Evolutionary conservation across 2,797 vertebrate species (phyloP).

Genomic region (Crocodylus rhombifer): DNA sequence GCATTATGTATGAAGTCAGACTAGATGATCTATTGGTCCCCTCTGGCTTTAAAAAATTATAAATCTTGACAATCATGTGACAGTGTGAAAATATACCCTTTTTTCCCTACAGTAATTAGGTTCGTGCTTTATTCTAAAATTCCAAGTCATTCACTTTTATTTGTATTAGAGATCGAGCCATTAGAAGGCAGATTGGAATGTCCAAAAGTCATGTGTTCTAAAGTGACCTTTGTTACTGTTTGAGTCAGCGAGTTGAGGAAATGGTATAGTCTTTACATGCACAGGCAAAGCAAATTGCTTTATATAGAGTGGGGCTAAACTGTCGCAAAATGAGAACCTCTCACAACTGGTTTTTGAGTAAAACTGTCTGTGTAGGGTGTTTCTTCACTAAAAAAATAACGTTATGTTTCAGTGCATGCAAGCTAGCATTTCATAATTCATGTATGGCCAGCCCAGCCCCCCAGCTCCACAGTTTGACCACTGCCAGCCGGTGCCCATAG

Average conservation of each 20-base stretch:
- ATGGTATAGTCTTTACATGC: neutral
- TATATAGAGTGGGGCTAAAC: neutral
- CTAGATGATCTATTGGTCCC: neutral
- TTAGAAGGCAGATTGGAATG: neutral
- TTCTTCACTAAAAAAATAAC: neutral
- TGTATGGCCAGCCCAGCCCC: no score
- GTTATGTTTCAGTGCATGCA: neutral
- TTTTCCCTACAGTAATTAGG: neutral
- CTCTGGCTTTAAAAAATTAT: neutral
- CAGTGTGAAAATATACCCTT: neutral
- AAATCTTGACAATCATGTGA: neutral
- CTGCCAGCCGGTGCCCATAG: no score
- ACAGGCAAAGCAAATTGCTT: neutral
- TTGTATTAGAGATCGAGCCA: neutral
- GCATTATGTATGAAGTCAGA: neutral
- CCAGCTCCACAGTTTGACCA: no score
- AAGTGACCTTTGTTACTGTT: neutral
- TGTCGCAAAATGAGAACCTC: neutral
- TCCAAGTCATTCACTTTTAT: neutral
- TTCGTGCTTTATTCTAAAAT: neutral
- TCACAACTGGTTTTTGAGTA: neutral
- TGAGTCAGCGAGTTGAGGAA: neutral
- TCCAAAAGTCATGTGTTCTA: neutral
- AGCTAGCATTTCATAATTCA: neutral
- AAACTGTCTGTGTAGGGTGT: no score